Base-by-base conservation (phyloP, 2,797 vertebrate species). In the Gymnothorax javanicus region DNA sequence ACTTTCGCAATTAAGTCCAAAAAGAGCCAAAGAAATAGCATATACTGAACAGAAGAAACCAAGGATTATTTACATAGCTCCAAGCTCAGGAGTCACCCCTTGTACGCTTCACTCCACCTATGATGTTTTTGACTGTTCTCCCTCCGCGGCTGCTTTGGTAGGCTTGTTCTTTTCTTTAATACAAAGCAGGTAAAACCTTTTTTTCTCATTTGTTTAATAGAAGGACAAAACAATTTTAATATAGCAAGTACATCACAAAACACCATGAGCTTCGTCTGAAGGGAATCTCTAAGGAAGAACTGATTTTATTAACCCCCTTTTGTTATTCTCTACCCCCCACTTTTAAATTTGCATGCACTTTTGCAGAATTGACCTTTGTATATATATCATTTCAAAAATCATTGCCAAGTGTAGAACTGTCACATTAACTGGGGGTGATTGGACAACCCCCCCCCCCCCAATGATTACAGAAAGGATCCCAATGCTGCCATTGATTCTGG, bases 241-340 rank as follows among this genome's bases (percentile, higher is more conserved):
- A 97, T 94, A 96, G 96, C 95, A 96, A 97, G 95, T 97, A 98
- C 96, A 96, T 96, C 97, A 98, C 97, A 97, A 97, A 97, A 97
- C 97, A 98, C 97, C 96, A 94, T 96, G 96, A 97, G 97, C 96
- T 95, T 94, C 92, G 93, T 97, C 97, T 97, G 97, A 97, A 97
- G 96, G 96, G 96, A 98, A 97, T 97, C 96, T 95, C 96, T 96
- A 95, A 97, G 97, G 97, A 98, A 98, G 97, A 98, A 97, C 97
- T 96, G 96, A 98, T 98, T 98, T 97, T 93, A 93, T 94, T 94
- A 86, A 88, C 96, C 95, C 94, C 77, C 90, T 87, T 93, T 93
- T 94, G 1, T 69, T 69, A n/a, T 17, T 64, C 15, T 60, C 12
- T 17, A 4, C 60, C 12, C 59, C 60, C 92, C 96, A 95, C 95